These are phyloP conservation scores for Mungos mungo DNA, from an alignment of 2,113 vertebrate species.

Conservation along the genomic window DNA sequence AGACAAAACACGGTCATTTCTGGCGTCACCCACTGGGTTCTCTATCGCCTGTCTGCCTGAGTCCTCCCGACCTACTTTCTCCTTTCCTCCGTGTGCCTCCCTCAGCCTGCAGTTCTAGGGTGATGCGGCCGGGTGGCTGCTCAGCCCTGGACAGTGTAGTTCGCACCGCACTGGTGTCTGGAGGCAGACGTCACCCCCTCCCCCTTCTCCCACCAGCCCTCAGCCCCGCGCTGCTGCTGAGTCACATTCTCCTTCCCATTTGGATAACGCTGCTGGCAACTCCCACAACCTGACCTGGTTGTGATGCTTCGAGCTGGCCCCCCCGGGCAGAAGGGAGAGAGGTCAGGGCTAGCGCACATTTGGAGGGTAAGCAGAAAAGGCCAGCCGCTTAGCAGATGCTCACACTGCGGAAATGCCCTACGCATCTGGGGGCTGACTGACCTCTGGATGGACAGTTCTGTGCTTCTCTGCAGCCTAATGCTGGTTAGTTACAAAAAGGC, in stretches of 20 bases:
- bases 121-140: neutral
- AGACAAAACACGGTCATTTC: neutral
- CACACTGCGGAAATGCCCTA: neutral
- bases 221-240: neutral
- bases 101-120: neutral
- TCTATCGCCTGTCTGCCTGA: neutral
- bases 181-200: neutral
- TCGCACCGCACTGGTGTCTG: neutral
- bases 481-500: neutral
- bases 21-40: neutral
- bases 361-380: neutral
- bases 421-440: neutral
- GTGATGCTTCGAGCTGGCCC: neutral
- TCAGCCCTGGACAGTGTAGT: neutral
- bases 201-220: neutral
- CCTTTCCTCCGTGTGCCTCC: neutral
- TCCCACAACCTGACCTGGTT: neutral
- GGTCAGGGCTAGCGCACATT: neutral
- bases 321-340: neutral
- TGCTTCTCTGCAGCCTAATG: neutral
- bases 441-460: neutral
- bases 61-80: slow-evolving; percentile 20
- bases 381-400: neutral
- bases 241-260: neutral
- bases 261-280: neutral